Conservation (phyloP, 2,797 vertebrate species). For the Hypotaenidia okinawae region DNA sequence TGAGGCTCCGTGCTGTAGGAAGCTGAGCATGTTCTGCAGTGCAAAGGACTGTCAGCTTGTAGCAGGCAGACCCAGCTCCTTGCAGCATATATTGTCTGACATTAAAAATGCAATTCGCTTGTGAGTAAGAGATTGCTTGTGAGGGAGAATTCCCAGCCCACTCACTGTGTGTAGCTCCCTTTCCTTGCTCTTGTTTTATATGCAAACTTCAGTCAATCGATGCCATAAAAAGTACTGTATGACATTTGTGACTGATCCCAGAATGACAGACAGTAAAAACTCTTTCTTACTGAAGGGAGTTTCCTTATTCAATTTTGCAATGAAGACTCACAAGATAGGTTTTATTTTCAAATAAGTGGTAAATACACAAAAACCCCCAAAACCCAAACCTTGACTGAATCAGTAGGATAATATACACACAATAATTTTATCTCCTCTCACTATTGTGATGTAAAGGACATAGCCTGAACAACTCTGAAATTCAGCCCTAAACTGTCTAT, state of each 20-base stretch:
- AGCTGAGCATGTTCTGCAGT: neutral
- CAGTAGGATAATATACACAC: neutral
- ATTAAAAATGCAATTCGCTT: neutral
- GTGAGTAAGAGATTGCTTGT: neutral
- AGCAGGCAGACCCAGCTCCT: neutral
- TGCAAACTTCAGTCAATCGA: neutral
- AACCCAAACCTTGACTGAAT: neutral
- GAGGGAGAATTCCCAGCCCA: neutral
- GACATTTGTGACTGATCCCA: neutral
- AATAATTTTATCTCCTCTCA: neutral
- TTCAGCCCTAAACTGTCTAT: neutral
- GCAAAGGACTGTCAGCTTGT: neutral
- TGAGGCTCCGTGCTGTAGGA: neutral
- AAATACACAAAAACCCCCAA: neutral
- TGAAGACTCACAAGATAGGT: neutral
- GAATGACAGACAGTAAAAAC: neutral
- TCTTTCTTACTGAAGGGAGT: neutral
- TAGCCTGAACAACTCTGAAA: neutral
- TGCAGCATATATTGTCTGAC: neutral
- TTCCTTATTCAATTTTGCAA: neutral
- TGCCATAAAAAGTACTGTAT: neutral
- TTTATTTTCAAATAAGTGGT: neutral
- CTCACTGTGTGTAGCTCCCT: neutral
- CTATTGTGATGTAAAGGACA: neutral
- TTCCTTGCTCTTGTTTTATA: neutral